A percentile compares a stretch with the other conserved stretches of the same genome.
phyloP scores from a whole-genome alignment of 2,888 invertebrate species.

The Drosophila neotestacea region DNA sequence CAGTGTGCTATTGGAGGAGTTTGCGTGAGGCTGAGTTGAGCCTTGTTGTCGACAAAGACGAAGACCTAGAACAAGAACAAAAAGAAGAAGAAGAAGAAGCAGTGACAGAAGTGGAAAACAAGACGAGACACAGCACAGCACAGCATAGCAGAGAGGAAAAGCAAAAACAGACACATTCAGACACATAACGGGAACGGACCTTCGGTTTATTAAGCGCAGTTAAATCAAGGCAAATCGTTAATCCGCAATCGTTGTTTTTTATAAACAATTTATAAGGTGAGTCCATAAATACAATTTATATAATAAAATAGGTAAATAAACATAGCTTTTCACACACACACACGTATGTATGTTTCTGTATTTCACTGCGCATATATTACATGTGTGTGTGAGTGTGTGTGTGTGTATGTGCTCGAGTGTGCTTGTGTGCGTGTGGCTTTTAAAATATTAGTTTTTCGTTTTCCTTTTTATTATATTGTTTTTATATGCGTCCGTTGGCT shows the following conservation, averaged over 20 bases:
- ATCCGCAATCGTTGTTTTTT: slow-evolving; percentile 1
- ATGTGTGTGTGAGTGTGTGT: background rate
- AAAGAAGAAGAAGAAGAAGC: background rate
- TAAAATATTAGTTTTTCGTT: slow-evolving; percentile 15
- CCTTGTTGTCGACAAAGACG: slow-evolving; percentile 25
- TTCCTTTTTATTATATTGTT: background rate
- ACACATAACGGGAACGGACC: slow-evolving; percentile 41
- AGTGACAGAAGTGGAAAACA: slow-evolving; percentile 4
- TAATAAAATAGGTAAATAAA: slow-evolving; percentile 8
- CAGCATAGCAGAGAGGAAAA: slow-evolving; percentile 9
- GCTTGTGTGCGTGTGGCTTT: slow-evolving; percentile 6
- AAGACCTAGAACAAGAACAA: slow-evolving; percentile 7
- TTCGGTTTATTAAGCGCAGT: slow-evolving; percentile 16
- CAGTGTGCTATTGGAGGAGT: slow-evolving; percentile 65
- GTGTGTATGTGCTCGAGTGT: background rate
- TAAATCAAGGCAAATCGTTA: slow-evolving; percentile 15
- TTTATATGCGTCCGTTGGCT: background rate
- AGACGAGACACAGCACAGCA: slow-evolving; percentile 27
- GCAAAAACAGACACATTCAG: slow-evolving; percentile 30
- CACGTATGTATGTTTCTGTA: slow-evolving; percentile 2
- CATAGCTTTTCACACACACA: slow-evolving; percentile 3
- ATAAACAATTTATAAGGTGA: slow-evolving; percentile 40
- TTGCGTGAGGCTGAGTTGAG: slow-evolving; percentile 72
- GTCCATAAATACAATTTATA: slow-evolving; percentile 4
- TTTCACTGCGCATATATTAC: slow-evolving; percentile 15